phyloP scores from a whole-genome alignment of 1,140 invertebrate species.

The Cyclina sinensis region DNA sequence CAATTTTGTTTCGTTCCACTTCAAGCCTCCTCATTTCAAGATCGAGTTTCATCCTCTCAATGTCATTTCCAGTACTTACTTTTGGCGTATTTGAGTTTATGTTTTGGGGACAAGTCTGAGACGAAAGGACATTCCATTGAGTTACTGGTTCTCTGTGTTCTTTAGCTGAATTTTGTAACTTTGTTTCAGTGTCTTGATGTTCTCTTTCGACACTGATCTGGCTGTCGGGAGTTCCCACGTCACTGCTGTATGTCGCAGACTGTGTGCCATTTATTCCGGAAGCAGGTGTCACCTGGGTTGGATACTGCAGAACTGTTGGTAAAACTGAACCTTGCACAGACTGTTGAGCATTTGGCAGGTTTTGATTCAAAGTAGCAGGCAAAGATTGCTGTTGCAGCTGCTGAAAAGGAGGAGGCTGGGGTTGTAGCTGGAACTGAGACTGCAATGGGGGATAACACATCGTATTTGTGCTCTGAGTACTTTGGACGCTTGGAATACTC shows the following conservation, averaged over 20 bases:
- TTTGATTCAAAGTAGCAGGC: background rate
- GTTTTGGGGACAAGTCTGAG: too few species aligned
- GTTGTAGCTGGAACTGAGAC: background rate
- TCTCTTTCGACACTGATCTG: slow-evolving; percentile 1
- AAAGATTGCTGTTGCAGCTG: background rate
- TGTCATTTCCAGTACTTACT: slow-evolving; percentile 3
- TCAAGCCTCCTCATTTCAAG: slow-evolving; percentile 61
- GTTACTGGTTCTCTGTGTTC: background rate
- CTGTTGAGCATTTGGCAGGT: background rate
- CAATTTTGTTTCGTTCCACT: slow-evolving; percentile 61
- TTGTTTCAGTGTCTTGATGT: background rate
- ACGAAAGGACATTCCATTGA: background rate
- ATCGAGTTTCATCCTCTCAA: slow-evolving; percentile 57
- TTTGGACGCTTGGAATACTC: background rate
- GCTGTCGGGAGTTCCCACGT: background rate
- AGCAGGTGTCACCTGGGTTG: background rate
- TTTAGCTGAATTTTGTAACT: background rate
- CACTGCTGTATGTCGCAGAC: background rate
- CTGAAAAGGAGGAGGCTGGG: background rate
- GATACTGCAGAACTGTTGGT: background rate
- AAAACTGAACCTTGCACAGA: background rate
- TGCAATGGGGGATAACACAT: slow-evolving; percentile 16
- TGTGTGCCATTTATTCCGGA: background rate
- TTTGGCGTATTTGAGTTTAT: too few species aligned
- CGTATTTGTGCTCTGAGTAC: background rate